phyloP scores from a whole-genome alignment of 2,797 vertebrate genomes.

The Aphelocoma californica region DNA sequence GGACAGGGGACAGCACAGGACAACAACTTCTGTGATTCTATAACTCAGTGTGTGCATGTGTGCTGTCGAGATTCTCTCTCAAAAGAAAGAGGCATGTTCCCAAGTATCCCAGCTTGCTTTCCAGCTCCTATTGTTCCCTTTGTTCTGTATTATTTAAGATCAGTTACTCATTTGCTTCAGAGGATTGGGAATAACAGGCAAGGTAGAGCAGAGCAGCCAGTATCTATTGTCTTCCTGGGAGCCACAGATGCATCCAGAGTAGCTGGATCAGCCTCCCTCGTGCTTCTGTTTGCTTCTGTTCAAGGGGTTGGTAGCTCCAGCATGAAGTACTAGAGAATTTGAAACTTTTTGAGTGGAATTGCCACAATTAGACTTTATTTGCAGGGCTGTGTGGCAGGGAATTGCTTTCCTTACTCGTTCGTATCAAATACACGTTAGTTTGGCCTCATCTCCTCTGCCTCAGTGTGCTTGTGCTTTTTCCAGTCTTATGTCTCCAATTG shows the following conservation, averaged over 20 bases:
- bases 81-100: background rate
- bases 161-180: slow-evolving; percentile 30
- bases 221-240: background rate
- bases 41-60: background rate
- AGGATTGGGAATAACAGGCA: background rate
- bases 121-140: slow-evolving; percentile 47
- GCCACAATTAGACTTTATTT: background rate
- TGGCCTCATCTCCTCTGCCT: background rate
- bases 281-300: background rate
- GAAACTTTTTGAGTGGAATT: background rate
- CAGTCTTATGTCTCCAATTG: background rate
- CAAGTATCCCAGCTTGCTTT: slow-evolving; percentile 13
- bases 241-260: background rate
- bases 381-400: background rate
- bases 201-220: background rate
- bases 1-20: background rate
- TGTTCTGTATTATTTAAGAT: slow-evolving; percentile 47
- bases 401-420: background rate
- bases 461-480: background rate
- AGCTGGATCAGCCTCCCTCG: background rate
- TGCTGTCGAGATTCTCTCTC: background rate
- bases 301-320: background rate
- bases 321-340: background rate
- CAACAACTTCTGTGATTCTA: background rate
- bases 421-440: fast-evolving